phyloP scores from a whole-genome alignment of 2,797 vertebrate genomes.

The Gymnoscopelus braueri region DNA sequence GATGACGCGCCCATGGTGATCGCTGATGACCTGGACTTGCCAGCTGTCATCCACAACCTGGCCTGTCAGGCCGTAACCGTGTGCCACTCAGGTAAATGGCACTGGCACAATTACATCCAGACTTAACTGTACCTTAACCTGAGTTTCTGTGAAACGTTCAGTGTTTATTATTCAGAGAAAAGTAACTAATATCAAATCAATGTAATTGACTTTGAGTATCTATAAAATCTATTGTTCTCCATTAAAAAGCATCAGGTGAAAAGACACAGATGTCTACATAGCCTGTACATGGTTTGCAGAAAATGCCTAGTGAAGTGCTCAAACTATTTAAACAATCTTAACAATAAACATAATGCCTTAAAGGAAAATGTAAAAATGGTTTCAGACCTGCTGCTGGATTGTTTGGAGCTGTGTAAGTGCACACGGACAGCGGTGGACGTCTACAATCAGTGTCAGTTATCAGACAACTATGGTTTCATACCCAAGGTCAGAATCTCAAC shows the following conservation, averaged over 20 bases:
- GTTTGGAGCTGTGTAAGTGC: slow-evolving; percentile 92
- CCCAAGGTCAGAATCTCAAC: slow-evolving; percentile 82
- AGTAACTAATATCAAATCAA: too few relatives aligned
- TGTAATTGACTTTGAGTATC: too few relatives aligned
- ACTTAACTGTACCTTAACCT: too few relatives aligned
- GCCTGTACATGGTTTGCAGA: too few relatives aligned
- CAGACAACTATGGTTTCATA: slow-evolving; percentile 86
- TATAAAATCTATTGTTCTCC: too few relatives aligned
- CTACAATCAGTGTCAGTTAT: slow-evolving; percentile 94
- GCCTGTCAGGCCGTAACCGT: slow-evolving; percentile 89
- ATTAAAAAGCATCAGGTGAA: too few relatives aligned
- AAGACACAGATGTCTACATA: too few relatives aligned
- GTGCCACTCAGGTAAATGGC: slow-evolving; percentile 88
- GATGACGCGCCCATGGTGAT: slow-evolving; percentile 84
- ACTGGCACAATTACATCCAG: too few relatives aligned
- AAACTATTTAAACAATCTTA: too few relatives aligned
- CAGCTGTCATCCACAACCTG: slow-evolving; percentile 85
- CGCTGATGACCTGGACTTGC: slow-evolving; percentile 84
- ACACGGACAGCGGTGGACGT: slow-evolving; percentile 89
- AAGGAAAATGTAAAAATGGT: slow-evolving; percentile 6
- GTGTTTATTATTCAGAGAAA: too few relatives aligned
- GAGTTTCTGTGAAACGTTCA: too few relatives aligned
- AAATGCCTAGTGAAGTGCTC: too few relatives aligned
- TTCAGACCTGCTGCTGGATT: slow-evolving; percentile 91
- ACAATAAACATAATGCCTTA: neutral